Evolutionary conservation across 1,140 invertebrate species (phyloP).

Genomic region (Drosophila kikkawai): DNA sequence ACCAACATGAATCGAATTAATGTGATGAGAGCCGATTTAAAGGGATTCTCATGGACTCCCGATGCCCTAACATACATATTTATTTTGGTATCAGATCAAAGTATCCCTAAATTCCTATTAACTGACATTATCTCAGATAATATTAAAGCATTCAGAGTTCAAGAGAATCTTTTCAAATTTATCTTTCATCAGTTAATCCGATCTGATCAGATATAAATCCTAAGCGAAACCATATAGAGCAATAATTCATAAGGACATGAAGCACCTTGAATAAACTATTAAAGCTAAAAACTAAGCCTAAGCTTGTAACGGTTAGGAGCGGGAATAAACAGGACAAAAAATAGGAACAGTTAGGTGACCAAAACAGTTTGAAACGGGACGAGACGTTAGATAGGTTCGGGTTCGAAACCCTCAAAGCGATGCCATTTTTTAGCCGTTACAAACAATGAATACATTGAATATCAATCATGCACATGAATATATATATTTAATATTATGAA

Average conservation of each 20-base stretch:
- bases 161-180: neutral
- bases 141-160: neutral
- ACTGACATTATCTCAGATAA: neutral
- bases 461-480: slow-evolving; percentile 49
- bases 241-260: slow-evolving; percentile 46
- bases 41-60: neutral
- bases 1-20: slow-evolving; percentile 5
- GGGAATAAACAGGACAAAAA: slow-evolving; percentile 30
- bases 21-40: neutral
- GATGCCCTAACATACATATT: neutral
- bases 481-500: slow-evolving; percentile 36
- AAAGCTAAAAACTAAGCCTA: slow-evolving; percentile 24
- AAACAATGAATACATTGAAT: slow-evolving; percentile 48
- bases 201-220: slow-evolving; percentile 26
- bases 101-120: neutral
- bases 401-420: slow-evolving; percentile 52
- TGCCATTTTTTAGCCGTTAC: slow-evolving; percentile 78
- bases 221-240: slow-evolving; percentile 46
- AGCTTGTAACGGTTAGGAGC: slow-evolving; percentile 63
- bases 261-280: slow-evolving; percentile 32
- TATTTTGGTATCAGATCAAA: neutral
- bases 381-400: slow-evolving; percentile 46
- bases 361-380: slow-evolving; percentile 54
- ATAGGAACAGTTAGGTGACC: slow-evolving; percentile 64
- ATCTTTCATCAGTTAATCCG: neutral